Evolutionary conservation across 2,888 invertebrate species (phyloP).

Genomic region (Sesia apiformis): DNA sequence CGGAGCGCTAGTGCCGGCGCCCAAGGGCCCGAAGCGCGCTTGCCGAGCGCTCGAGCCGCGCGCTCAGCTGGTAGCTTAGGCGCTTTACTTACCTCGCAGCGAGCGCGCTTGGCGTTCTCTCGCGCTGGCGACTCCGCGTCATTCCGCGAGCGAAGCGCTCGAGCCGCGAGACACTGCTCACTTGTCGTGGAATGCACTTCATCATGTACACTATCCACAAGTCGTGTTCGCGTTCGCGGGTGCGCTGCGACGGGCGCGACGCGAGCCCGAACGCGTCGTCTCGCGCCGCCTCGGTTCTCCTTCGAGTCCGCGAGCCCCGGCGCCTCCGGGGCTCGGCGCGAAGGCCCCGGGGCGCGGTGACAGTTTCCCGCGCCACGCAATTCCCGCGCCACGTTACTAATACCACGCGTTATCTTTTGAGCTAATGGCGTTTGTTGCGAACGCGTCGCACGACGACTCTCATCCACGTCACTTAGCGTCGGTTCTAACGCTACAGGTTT

Average conservation of each 20-base stretch:
- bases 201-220: conserved; percentile 2
- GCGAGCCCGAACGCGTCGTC: conserved; percentile 30
- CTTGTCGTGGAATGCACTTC: conserved; percentile 8
- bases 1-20: conserved; percentile 57
- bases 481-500: conserved; percentile 13
- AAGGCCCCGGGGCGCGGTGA: conserved; percentile 48
- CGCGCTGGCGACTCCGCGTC: conserved; percentile 18
- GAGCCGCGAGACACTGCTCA: conserved; percentile 10
- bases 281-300: conserved; percentile 57
- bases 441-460: conserved; percentile 14
- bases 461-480: conserved; percentile 13
- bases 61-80: conserved; percentile 14
- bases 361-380: conserved; percentile 18
- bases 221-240: conserved; percentile 9
- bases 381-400: conserved; percentile 16
- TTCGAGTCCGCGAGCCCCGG: conserved; percentile 48
- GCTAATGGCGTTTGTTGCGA: conserved; percentile 15
- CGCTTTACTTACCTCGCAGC: conserved; percentile 15
- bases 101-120: conserved; percentile 15
- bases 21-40: conserved; percentile 51
- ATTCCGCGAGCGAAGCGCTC: conserved; percentile 38
- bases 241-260: conserved; percentile 33
- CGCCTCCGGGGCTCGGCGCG: conserved; percentile 56
- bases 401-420: conserved; percentile 24
- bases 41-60: conserved; percentile 30